Conservation (phyloP, 2,113 vertebrate species). For the Pristiophorus japonicus region DNA sequence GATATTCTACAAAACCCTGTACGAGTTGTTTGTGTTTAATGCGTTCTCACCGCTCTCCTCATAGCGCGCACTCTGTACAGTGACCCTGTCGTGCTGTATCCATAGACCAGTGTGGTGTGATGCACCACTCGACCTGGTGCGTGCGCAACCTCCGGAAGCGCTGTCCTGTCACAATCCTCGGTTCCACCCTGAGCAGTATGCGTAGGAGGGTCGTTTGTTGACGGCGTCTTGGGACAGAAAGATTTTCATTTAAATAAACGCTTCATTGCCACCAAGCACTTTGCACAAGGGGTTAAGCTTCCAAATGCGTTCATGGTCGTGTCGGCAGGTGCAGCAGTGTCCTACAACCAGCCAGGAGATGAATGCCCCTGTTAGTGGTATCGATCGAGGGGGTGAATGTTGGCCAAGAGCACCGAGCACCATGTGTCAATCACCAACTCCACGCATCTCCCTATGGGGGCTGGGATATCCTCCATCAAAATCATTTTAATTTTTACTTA, state of each 20-base stretch:
- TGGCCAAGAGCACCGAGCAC: background rate
- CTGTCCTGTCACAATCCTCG: too few relatives aligned
- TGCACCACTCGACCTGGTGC: background rate
- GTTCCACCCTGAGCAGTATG: background rate
- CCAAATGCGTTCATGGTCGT: background rate
- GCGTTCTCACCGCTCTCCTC: background rate
- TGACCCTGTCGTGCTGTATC: background rate
- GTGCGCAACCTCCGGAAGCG: background rate
- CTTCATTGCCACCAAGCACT: background rate
- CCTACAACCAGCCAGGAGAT: background rate
- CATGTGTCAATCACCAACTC: background rate
- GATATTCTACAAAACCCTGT: background rate
- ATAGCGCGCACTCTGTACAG: too few relatives aligned
- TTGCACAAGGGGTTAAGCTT: background rate
- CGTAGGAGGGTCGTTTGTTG: background rate
- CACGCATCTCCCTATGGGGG: background rate
- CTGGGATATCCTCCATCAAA: background rate
- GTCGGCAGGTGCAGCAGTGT: background rate
- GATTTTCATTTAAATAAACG: background rate
- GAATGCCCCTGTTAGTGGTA: background rate
- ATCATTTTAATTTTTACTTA: background rate
- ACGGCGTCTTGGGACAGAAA: background rate
- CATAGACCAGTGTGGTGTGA: background rate
- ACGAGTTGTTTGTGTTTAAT: background rate
- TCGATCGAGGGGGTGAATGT: background rate